These are phyloP conservation scores for Plutomurus gul DNA, from an alignment of 1,140 invertebrate species.

Conservation along the genomic window DNA sequence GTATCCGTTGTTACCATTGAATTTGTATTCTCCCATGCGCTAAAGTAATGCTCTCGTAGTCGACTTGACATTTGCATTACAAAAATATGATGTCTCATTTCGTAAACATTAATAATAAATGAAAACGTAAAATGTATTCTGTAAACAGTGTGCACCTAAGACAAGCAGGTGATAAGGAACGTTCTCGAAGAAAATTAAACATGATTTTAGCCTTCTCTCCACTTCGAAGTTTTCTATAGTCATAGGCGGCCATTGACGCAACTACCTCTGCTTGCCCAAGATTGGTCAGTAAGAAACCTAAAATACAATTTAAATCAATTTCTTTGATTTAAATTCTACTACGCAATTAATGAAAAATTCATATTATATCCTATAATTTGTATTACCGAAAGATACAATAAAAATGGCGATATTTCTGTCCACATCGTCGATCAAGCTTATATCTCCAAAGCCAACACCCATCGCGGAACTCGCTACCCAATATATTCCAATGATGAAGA, in stretches of 20 bases:
- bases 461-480: conserved; percentile 39
- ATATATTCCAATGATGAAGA: conserved; percentile 40
- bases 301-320: too few species aligned
- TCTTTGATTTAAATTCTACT: too few species aligned
- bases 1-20: conserved; percentile 34
- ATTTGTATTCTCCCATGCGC: conserved; percentile 44
- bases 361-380: too few species aligned
- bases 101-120: neutral
- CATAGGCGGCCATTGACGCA: conserved; percentile 42
- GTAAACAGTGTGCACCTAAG: too few species aligned
- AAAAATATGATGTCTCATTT: too few species aligned
- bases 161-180: neutral
- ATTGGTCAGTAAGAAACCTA: too few species aligned
- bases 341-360: too few species aligned
- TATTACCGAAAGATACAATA: conserved; percentile 44
- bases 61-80: too few species aligned
- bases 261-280: conserved; percentile 42
- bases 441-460: conserved; percentile 47
- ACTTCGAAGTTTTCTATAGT: conserved; percentile 38
- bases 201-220: conserved; percentile 38
- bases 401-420: conserved; percentile 34
- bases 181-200: conserved; percentile 32
- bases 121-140: too few species aligned
- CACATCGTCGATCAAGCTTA: neutral
- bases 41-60: conserved; percentile 40